Conservation (phyloP, 2,113 vertebrate species). For the Myrmecobius fasciatus region DNA sequence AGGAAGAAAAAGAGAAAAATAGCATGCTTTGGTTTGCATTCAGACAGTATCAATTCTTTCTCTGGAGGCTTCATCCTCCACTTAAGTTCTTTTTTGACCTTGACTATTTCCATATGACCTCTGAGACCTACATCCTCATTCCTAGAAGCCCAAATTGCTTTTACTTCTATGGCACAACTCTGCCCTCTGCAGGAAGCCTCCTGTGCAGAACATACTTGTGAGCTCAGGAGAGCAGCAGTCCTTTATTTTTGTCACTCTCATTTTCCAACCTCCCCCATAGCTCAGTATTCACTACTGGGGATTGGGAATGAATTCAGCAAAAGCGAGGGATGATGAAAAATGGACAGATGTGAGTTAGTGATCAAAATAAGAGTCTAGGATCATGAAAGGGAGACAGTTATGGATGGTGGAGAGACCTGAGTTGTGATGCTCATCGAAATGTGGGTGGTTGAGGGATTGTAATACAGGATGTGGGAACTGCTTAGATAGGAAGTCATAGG, state of each 20-base stretch:
- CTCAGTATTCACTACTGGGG: no score
- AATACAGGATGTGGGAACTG: no score
- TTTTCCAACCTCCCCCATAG: background rate
- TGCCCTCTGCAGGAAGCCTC: background rate
- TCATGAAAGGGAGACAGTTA: background rate
- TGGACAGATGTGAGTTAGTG: background rate
- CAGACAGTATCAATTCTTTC: background rate
- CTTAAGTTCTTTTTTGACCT: background rate
- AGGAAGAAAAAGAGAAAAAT: background rate
- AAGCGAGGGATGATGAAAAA: background rate
- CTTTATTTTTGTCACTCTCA: background rate
- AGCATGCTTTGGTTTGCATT: background rate
- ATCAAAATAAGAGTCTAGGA: background rate
- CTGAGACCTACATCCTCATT: background rate
- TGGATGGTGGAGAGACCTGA: background rate
- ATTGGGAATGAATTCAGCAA: background rate
- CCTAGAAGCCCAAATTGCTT: background rate
- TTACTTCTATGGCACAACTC: background rate
- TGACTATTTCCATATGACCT: background rate
- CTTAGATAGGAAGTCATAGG: background rate
- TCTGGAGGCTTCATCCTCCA: background rate
- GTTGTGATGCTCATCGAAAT: background rate
- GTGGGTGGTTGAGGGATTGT: background rate
- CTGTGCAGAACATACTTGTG: background rate
- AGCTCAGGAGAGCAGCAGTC: background rate